These are phyloP conservation scores for Ondatra zibethicus DNA, from an alignment of 2,113 vertebrate genomes.

Conservation along the genomic window DNA sequence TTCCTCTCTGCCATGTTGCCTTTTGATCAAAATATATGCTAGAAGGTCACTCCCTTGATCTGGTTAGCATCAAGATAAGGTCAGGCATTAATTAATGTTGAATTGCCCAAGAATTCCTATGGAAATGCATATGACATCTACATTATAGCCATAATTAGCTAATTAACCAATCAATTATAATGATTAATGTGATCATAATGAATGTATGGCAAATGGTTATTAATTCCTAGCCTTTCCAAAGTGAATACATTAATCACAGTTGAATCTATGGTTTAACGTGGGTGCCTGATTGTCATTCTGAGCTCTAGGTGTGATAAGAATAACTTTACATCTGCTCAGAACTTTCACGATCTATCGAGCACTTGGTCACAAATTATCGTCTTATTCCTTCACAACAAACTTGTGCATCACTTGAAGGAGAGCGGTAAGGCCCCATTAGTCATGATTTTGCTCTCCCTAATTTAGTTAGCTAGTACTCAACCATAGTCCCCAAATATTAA, in stretches of 20 bases:
- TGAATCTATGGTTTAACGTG: constrained; percentile 71
- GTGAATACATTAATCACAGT: constrained; percentile 84
- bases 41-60: constrained; percentile 61
- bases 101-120: constrained; percentile 81
- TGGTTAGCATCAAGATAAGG: constrained; percentile 63
- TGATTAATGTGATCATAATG: constrained; percentile 88
- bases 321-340: constrained; percentile 65
- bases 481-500: background rate
- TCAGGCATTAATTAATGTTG: constrained; percentile 75
- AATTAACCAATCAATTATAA: constrained; percentile 88
- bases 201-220: constrained; percentile 87
- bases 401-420: background rate
- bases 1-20: background rate
- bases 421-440: background rate
- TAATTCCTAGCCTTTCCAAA: constrained; percentile 84
- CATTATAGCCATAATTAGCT: constrained; percentile 83
- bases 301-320: constrained; percentile 64
- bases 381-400: background rate
- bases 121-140: constrained; percentile 80
- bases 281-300: constrained; percentile 79
- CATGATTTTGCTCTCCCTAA: background rate
- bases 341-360: constrained; percentile 50
- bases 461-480: background rate
- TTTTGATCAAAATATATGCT: constrained; percentile 62
- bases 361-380: constrained; percentile 12